Evolutionary conservation across 2,888 invertebrate genomes (phyloP), one percentile per base, ranked within the genome.

Genomic region (Drosophila robusta): DNA sequence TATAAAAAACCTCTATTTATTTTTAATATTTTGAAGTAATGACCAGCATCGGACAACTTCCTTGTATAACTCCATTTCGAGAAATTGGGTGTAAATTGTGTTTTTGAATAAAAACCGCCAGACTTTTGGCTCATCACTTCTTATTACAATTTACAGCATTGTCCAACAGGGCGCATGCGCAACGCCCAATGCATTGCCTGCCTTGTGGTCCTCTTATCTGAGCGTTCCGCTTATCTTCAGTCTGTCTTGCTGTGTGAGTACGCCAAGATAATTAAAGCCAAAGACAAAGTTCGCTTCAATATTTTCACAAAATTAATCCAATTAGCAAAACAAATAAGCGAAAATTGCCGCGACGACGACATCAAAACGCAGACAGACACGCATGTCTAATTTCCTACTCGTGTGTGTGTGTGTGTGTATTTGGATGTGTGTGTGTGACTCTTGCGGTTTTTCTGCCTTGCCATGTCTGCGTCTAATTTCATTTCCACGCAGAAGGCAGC

Each of bases 281-380:
- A 58, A 32, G 62, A 41, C 56, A 50, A 75, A 75, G 55, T 75
- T 69, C 47, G 56, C 80, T 68, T 60, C 51, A 77, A 77, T 80
- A 78, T 80, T 73, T 77, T 78, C 78, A 46, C 63, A 74, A 78
- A 80, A 78, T 80, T 80, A 78, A 78, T 78, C 81, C 78, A 78
- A 78, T 78, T 78, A 80, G 78, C 62, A 61, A 78, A 80, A 78
- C 81, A 78, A 78, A 78, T 66, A 78, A 55, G 74, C 50, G 61
- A 72, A 67, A 67, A 67, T 73, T 73, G 49, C 57, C 55, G 68
- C 72, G 61, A 51, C 42, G 51, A 7, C 26, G 18, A 41, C 54
- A 60, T 34, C 34, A 54, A 22, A 42, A 42, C 16, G 11, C 41
- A 38, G 22, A 44, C 34, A 1, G 1, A 49, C 7, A 38, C 39